Conservation (phyloP, 2,113 vertebrate species). For the Sinosuthora webbiana region DNA sequence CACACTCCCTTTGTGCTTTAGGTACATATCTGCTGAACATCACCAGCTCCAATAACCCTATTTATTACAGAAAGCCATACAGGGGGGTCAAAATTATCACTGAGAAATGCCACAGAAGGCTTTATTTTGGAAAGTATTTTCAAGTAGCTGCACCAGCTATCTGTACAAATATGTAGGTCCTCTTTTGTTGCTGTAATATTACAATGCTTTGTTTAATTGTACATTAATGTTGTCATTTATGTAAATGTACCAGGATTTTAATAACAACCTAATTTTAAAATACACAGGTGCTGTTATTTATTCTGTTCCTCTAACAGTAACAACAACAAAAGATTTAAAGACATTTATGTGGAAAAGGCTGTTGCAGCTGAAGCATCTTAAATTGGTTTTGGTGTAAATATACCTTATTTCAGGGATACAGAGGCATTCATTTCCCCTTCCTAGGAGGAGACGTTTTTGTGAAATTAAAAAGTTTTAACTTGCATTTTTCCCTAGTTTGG, state of each 20-base stretch:
- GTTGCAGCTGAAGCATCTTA: not conserved
- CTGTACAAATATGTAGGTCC: constrained; percentile 68
- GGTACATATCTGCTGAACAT: not conserved
- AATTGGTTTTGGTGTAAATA: not conserved
- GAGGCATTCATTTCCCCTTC: not conserved
- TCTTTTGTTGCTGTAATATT: constrained; percentile 77
- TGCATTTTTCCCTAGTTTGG: not conserved
- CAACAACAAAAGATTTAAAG: not conserved
- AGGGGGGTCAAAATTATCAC: not conserved
- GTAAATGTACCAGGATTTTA: constrained; percentile 80
- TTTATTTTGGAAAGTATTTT: constrained; percentile 73
- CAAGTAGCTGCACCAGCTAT: constrained; percentile 65
- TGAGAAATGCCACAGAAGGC: constrained; percentile 33
- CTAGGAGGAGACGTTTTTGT: not conserved
- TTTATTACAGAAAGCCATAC: constrained; percentile 67
- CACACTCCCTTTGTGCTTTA: not conserved
- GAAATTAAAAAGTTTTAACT: not conserved
- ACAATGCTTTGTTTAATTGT: constrained; percentile 75
- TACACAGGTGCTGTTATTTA: constrained; percentile 11
- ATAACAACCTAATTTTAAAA: constrained; percentile 77
- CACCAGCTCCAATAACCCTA: constrained; percentile 54
- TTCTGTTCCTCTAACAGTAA: not conserved
- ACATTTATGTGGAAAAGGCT: not conserved
- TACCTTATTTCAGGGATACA: not conserved
- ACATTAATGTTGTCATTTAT: constrained; percentile 74